Evolutionary conservation across 2,888 invertebrate species (phyloP).

Genomic region (Exephanes ischioxanthus): DNA sequence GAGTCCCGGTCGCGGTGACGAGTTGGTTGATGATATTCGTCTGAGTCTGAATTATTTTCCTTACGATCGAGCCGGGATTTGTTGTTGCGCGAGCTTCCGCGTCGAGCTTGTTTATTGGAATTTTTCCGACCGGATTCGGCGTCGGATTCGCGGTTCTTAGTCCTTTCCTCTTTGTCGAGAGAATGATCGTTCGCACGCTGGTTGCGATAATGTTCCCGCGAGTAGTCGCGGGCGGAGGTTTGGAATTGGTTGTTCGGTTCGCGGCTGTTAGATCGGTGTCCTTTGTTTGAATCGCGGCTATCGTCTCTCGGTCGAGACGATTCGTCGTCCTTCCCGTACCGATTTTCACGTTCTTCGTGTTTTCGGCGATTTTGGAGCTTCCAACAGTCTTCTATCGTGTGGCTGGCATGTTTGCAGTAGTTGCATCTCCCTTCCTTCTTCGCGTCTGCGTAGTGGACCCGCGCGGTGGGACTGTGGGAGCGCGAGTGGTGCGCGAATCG

Average conservation of each 20-base stretch:
- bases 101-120: too few relatives aligned
- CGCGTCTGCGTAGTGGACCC: slow-evolving; percentile 8
- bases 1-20: not conserved
- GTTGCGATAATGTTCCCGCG: not conserved
- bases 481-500: not conserved
- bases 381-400: not conserved
- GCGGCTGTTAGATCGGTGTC: too few relatives aligned
- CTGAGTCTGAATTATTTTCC: not conserved
- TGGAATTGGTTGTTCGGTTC: not conserved
- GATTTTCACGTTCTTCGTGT: not conserved
- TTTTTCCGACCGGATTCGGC: not conserved
- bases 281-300: not conserved
- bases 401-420: not conserved
- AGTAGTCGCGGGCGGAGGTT: not conserved
- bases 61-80: too few relatives aligned
- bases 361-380: not conserved
- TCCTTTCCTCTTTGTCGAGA: not conserved
- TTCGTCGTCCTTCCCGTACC: not conserved
- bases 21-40: not conserved
- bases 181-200: not conserved
- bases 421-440: not conserved
- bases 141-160: not conserved
- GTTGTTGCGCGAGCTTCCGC: too few relatives aligned
- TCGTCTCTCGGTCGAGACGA: not conserved
- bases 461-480: not conserved